A percentile compares a stretch with the other conserved stretches of the same genome.
Conservation (phyloP, 2,888 invertebrate genomes). For the Coleophora flavipennella region DNA sequence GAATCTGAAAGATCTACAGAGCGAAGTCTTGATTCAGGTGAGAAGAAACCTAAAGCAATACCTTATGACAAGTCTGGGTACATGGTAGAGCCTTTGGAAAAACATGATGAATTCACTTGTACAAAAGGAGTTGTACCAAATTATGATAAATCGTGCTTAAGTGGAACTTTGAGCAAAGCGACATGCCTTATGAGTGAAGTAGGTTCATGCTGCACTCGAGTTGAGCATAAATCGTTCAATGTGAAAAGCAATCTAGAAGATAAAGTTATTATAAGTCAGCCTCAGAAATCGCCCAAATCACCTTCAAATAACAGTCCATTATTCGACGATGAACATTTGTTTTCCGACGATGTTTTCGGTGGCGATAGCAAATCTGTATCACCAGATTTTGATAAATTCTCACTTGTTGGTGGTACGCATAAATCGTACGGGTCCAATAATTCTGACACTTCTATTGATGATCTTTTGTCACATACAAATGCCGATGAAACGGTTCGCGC, state of each 20-base stretch:
- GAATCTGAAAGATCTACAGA: slow-evolving; percentile 52
- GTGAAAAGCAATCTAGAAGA: slow-evolving; percentile 52
- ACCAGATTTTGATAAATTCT: slow-evolving; percentile 69
- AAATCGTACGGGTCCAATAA: slow-evolving; percentile 74
- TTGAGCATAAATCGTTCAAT: slow-evolving; percentile 51
- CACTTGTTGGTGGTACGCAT: slow-evolving; percentile 43
- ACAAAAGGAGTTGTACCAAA: slow-evolving; percentile 56
- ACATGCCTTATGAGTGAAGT: slow-evolving; percentile 60
- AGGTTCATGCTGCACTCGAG: slow-evolving; percentile 57
- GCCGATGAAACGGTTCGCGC: slow-evolving; percentile 72
- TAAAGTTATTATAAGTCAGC: slow-evolving; percentile 74
- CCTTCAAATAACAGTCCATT: slow-evolving; percentile 74
- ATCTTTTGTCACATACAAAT: slow-evolving; percentile 72
- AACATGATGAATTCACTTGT: slow-evolving; percentile 48
- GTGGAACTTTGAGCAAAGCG: slow-evolving; percentile 61
- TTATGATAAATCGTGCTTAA: slow-evolving; percentile 62
- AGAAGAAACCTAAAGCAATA: slow-evolving; percentile 46
- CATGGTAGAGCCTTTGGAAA: slow-evolving; percentile 65
- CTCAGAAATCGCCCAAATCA: slow-evolving; percentile 57
- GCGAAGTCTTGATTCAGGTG: slow-evolving; percentile 44
- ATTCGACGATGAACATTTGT: slow-evolving; percentile 73
- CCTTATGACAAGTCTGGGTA: slow-evolving; percentile 66
- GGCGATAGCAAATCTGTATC: slow-evolving; percentile 74
- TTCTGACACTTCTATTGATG: slow-evolving; percentile 76
- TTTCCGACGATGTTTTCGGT: slow-evolving; percentile 75